A percentile compares a stretch with the other conserved stretches of the same genome.
phyloP scores from a whole-genome alignment of 2,113 vertebrate genomes.

The Lynx canadensis region DNA sequence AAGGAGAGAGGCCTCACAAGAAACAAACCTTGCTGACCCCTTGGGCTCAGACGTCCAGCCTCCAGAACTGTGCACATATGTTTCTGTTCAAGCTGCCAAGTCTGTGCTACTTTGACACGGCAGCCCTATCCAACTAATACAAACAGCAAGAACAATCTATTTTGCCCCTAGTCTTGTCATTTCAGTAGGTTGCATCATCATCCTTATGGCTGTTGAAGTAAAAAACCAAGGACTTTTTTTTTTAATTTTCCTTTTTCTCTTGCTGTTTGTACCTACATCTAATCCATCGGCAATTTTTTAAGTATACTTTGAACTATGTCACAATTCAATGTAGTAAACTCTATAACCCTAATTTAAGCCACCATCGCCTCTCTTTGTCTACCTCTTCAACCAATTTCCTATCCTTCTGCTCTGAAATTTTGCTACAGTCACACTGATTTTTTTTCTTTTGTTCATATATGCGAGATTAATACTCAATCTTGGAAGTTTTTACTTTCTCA shows the following conservation, averaged over 20 bases:
- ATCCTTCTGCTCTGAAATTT: not conserved
- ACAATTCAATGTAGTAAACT: not conserved
- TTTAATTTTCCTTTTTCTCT: not conserved
- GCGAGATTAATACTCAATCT: not conserved
- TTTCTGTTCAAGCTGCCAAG: not conserved
- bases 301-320: not conserved
- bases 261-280: not conserved
- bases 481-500: not conserved
- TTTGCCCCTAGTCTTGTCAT: not conserved
- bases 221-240: not conserved
- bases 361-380: not conserved
- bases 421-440: not conserved
- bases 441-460: not conserved
- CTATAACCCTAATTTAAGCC: not conserved
- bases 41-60: not conserved
- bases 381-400: not conserved
- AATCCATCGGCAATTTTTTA: not conserved
- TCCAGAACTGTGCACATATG: not conserved
- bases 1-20: not conserved
- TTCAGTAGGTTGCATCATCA: not conserved
- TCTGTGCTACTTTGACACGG: not conserved
- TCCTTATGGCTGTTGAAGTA: not conserved
- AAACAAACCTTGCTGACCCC: not conserved
- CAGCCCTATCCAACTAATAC: not conserved
- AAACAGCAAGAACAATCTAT: not conserved